A percentile compares a stretch with the other conserved stretches of the same genome.
These are phyloP conservation scores for Hemibagrus guttatus DNA, from an alignment of 2,797 vertebrate genomes.

Conservation along the genomic window DNA sequence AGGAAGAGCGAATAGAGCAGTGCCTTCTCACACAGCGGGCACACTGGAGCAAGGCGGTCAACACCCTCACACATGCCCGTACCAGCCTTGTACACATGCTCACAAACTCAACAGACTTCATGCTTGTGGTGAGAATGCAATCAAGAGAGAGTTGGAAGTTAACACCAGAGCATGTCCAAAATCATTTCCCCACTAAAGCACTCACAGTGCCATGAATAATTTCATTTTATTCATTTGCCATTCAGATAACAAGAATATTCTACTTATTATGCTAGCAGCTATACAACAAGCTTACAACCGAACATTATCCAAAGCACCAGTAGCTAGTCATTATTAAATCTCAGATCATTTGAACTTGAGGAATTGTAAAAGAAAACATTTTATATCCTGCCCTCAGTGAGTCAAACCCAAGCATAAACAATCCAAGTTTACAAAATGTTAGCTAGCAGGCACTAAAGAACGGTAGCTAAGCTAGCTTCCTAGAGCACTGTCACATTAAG, in stretches of 20 bases:
- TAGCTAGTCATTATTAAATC: not conserved
- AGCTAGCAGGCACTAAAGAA: not conserved
- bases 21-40: conserved; percentile 88
- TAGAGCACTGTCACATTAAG: not conserved
- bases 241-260: not conserved
- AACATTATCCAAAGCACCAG: not conserved
- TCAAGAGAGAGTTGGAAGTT: not conserved
- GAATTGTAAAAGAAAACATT: not conserved
- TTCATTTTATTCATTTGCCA: not conserved
- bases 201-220: not conserved
- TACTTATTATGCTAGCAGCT: not conserved
- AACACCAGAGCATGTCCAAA: not conserved
- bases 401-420: not conserved
- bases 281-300: not conserved
- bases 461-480: not conserved
- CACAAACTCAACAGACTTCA: conserved; percentile 80
- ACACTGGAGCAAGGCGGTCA: conserved; percentile 85
- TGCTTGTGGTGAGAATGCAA: conserved; percentile 81
- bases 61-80: conserved; percentile 80
- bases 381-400: not conserved
- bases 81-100: conserved; percentile 82
- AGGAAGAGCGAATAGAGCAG: conserved; percentile 90
- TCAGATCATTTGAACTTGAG: not conserved
- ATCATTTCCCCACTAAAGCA: not conserved
- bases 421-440: not conserved